Conservation (phyloP, 2,113 vertebrate genomes). For the Colistium nudipinnis region DNA sequence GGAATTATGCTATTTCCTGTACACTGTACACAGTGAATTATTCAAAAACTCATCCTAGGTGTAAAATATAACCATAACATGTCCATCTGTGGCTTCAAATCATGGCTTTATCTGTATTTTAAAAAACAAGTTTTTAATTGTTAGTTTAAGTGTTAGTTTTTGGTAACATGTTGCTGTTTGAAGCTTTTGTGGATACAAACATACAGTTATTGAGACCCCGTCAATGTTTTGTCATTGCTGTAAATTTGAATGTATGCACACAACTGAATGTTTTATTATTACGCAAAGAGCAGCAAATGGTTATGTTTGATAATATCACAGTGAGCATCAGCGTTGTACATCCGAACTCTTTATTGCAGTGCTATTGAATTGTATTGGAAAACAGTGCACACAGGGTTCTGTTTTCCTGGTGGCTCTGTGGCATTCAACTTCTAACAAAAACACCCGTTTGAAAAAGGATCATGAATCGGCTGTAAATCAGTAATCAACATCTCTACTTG, state of each 20-base stretch:
- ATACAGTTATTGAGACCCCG: not conserved
- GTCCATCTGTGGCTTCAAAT: too few species aligned
- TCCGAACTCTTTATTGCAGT: not conserved
- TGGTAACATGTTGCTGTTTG: too few species aligned
- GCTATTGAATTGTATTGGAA: not conserved
- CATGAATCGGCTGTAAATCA: not conserved
- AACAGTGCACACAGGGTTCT: not conserved
- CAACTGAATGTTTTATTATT: constrained; percentile 1
- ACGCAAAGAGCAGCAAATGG: constrained; percentile 4
- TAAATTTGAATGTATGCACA: not conserved
- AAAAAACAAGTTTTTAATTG: too few species aligned
- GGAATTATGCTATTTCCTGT: too few species aligned
- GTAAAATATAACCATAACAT: too few species aligned
- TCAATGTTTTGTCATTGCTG: not conserved
- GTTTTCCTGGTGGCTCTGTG: not conserved
- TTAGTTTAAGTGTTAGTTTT: too few species aligned
- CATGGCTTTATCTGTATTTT: too few species aligned
- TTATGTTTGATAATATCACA: not conserved
- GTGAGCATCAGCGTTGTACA: not conserved
- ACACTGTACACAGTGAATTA: too few species aligned
- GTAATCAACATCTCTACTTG: not conserved
- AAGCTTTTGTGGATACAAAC: too few species aligned
- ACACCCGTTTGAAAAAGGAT: not conserved
- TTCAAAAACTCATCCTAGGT: too few species aligned
- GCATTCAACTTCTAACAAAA: not conserved